A percentile compares a stretch with the other conserved stretches of the same genome.
phyloP scores from a whole-genome alignment of 2,797 vertebrate genomes.

The Tamandua tetradactyla region DNA sequence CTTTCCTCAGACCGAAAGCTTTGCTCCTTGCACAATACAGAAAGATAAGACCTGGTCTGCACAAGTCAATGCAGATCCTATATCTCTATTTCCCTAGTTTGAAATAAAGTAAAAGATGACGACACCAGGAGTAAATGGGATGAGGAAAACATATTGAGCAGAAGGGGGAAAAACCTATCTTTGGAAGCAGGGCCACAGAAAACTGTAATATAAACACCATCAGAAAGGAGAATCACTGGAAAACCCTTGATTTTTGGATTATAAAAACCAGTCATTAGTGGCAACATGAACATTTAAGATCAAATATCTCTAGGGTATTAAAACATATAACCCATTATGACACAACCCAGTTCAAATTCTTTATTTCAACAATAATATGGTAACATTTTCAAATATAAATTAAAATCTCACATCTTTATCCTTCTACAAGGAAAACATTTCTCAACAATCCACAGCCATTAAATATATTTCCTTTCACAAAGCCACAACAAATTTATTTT shows the following conservation, averaged over 20 bases:
- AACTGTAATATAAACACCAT: slow-evolving; percentile 19
- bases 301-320: background rate
- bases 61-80: background rate
- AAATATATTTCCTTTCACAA: slow-evolving; percentile 50
- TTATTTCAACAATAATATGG: slow-evolving; percentile 36
- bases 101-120: background rate
- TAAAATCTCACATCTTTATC: slow-evolving; percentile 49
- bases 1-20: background rate
- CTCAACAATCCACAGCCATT: slow-evolving; percentile 2
- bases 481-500: slow-evolving; percentile 55
- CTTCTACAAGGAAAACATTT: slow-evolving; percentile 45
- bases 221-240: slow-evolving; percentile 36
- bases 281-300: slow-evolving; percentile 7
- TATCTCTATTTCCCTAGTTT: background rate
- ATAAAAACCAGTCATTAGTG: background rate
- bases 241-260: background rate
- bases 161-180: background rate
- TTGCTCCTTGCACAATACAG: background rate
- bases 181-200: slow-evolving; percentile 18
- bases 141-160: slow-evolving; percentile 15
- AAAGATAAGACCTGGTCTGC: background rate
- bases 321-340: slow-evolving; percentile 40
- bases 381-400: slow-evolving; percentile 43
- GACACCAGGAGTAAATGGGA: background rate
- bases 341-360: slow-evolving; percentile 40